Conservation (phyloP, 2,888 invertebrate genomes). For the Enchytraeus crypticus region DNA sequence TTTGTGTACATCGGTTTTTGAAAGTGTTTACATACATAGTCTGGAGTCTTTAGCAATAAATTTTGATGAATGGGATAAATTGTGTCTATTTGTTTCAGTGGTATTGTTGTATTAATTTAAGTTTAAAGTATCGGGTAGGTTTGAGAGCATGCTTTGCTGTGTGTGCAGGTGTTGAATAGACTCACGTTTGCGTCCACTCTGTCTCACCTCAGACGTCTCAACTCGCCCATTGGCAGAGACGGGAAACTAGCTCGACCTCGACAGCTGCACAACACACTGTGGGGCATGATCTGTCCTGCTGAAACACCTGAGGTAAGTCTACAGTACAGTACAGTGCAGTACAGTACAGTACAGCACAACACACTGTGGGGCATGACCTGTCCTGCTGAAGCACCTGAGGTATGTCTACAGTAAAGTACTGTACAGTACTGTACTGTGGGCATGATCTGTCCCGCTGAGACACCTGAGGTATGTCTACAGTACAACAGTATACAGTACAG, state of each 20-base stretch:
- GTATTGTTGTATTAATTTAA: too few species aligned
- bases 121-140: too few species aligned
- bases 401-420: neutral
- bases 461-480: neutral
- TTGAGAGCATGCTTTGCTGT: too few species aligned
- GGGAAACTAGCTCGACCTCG: constrained; percentile 97
- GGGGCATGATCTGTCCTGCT: constrained; percentile 99
- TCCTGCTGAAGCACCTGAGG: neutral
- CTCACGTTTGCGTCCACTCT: constrained; percentile 96
- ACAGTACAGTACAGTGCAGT: too few species aligned
- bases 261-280: constrained; percentile 95
- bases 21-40: too few species aligned
- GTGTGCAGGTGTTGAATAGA: constrained; percentile 73
- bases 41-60: too few species aligned
- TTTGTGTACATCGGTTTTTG: too few species aligned
- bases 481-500: neutral
- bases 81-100: too few species aligned
- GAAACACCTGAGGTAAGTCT: constrained; percentile 82
- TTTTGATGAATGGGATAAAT: too few species aligned
- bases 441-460: neutral
- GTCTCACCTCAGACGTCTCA: constrained; percentile 92
- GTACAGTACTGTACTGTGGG: neutral
- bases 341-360: constrained; percentile 55
- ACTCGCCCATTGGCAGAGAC: constrained; percentile 97
- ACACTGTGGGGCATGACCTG: too few species aligned